These are phyloP conservation scores for Alcis repandata DNA, from an alignment of 2,888 invertebrate species.

Conservation along the genomic window DNA sequence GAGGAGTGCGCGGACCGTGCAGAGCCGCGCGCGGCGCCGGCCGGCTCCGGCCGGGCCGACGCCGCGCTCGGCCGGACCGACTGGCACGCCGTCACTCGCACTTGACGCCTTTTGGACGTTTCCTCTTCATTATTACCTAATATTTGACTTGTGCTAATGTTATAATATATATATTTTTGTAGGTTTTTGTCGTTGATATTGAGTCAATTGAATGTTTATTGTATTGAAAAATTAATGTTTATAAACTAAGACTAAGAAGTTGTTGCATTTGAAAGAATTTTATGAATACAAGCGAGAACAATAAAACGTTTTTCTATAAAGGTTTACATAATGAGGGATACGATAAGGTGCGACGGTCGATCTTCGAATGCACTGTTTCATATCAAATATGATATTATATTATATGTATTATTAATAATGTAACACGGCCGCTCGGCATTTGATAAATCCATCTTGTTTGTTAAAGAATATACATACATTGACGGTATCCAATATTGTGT, in stretches of 20 bases:
- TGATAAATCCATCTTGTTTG: conserved; percentile 82
- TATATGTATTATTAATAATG: conserved; percentile 57
- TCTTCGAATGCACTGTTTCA: conserved; percentile 80
- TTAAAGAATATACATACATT: conserved; percentile 77
- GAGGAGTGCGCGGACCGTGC: conserved; percentile 39
- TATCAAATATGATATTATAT: conserved; percentile 71
- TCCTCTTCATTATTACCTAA: conserved; percentile 57
- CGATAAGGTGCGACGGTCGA: conserved; percentile 74
- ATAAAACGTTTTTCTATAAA: conserved; percentile 85
- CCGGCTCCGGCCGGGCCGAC: neutral
- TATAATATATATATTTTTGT: conserved; percentile 86
- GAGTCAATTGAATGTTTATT: conserved; percentile 86
- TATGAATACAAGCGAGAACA: conserved; percentile 85
- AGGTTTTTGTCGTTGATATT: conserved; percentile 85
- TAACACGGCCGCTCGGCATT: conserved; percentile 70
- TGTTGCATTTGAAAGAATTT: conserved; percentile 87
- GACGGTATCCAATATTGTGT: conserved; percentile 35
- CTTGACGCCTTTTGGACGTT: conserved; percentile 61
- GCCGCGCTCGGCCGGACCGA: conserved; percentile 39
- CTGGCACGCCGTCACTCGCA: conserved; percentile 41
- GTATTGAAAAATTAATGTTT: conserved; percentile 84
- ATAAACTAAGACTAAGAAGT: conserved; percentile 85
- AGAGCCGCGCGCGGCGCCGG: neutral
- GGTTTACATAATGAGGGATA: conserved; percentile 81
- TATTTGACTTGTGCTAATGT: conserved; percentile 80